Evolutionary conservation across 2,797 vertebrate genomes (phyloP), one percentile per base, ranked within the genome.

Genomic region (Limosa lapponica): DNA sequence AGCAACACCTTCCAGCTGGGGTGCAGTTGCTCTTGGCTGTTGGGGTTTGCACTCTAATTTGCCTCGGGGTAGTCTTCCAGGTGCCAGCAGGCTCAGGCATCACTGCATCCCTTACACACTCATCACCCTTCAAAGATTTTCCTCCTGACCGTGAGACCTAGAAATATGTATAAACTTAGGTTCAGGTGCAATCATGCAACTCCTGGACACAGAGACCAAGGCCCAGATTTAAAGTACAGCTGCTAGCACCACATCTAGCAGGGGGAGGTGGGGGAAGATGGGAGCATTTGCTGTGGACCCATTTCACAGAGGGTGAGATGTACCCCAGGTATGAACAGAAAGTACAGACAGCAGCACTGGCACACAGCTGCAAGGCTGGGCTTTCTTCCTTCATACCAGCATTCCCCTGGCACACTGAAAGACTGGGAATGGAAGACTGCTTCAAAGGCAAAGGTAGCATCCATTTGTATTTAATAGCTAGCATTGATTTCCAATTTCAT

Each of bases 401-500:
- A 39, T 80, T 74, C 32, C 51, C 71, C 57, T 87, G 30, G 49
- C 81, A 55, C 2, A 0, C n/a, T 74, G 58, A 89, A 78, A 89
- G 65, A 64, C 0, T 78, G 39, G 55, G 58, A 90, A 79, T 82
- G 75, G 79, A 93, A 37, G 54, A 32, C 61, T 70, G 92, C 48
- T 88, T 95, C 79, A 87, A 58, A 89, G 22, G 13, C 80, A 89
- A 85, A 82, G 44, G 69, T 61, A 87, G 32, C 78, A 82, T 81
- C 82, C 72, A 82, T 95, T 95, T 92, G 85, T 95, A 90, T 93
- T 95, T 96, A 97, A 94, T 69, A 94, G 90, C 83, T 87, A 86
- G 18, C 69, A 96, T 95, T 95, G 96, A 96, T 95, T 94, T 97
- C 95, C 94, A 96, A 93, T 97, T 95, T 96, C 79, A 71, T 96